A percentile compares a stretch with the other conserved stretches of the same genome.
These are phyloP conservation scores for Pyrocoelia pectoralis DNA, from an alignment of 2,888 invertebrate species.

Conservation along the genomic window DNA sequence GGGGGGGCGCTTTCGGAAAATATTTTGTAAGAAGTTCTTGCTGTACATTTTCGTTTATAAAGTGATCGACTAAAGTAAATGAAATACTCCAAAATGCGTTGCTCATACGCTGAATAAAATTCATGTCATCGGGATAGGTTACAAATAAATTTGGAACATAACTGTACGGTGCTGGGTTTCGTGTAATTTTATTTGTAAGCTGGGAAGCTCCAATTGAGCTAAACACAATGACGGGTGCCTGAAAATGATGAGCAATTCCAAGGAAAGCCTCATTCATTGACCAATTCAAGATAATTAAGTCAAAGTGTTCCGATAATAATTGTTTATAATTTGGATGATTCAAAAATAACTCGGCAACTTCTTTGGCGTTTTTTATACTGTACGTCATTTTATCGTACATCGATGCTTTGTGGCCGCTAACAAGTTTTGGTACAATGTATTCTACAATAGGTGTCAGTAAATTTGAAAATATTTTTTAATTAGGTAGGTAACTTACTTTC, in stretches of 20 bases:
- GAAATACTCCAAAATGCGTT: conserved; percentile 43
- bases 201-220: conserved; percentile 46
- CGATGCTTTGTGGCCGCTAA: conserved; percentile 5
- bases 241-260: conserved; percentile 51
- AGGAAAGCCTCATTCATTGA: conserved; percentile 52
- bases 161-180: conserved; percentile 51
- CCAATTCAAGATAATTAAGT: conserved; percentile 49
- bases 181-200: conserved; percentile 45
- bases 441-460: conserved; percentile 17
- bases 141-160: conserved; percentile 50
- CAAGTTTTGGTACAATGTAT: conserved; percentile 22
- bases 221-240: conserved; percentile 52
- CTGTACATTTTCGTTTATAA: conserved; percentile 32
- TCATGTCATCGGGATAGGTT: conserved; percentile 50
- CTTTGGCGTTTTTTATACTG: conserved; percentile 18
- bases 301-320: conserved; percentile 42
- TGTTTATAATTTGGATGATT: conserved; percentile 26
- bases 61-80: conserved; percentile 20
- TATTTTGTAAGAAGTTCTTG: conserved; percentile 40
- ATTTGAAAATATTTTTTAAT: too few species aligned
- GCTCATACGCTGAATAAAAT: conserved; percentile 48
- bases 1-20: conserved; percentile 45
- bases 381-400: conserved; percentile 27
- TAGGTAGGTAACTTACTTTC: conserved; percentile 24
- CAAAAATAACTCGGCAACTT: conserved; percentile 22